A percentile compares a stretch with the other conserved stretches of the same genome.
Conservation (phyloP, 2,113 vertebrate genomes). For the Macquaria ambigua region DNA sequence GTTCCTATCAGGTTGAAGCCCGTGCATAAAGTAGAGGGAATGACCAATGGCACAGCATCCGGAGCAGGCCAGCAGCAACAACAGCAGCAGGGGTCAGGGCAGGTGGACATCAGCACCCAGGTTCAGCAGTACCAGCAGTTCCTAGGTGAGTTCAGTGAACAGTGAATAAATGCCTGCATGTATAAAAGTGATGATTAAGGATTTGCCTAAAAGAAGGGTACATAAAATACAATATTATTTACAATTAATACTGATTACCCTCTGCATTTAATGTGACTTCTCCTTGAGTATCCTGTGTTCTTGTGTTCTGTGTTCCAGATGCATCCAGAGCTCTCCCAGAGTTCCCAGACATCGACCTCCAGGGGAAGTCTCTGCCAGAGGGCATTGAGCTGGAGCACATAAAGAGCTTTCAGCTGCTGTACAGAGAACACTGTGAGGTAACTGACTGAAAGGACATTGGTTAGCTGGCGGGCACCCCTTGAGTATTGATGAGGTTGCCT, state of each 20-base stretch:
- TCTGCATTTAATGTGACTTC: neutral
- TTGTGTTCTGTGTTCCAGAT: constrained; percentile 81
- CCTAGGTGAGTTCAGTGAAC: constrained; percentile 84
- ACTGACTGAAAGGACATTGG: neutral
- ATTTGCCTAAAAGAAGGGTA: neutral
- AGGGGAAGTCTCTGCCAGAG: constrained; percentile 90
- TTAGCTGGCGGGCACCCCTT: neutral
- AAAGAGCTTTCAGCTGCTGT: constrained; percentile 94
- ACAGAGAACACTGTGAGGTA: constrained; percentile 97
- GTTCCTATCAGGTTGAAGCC: constrained; percentile 88
- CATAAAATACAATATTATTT: neutral
- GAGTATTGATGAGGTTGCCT: constrained; percentile 3
- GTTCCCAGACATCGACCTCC: constrained; percentile 91
- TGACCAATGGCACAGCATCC: constrained; percentile 91
- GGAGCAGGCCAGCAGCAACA: constrained; percentile 86
- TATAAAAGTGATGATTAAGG: neutral
- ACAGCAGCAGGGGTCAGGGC: constrained; percentile 86
- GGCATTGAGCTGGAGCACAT: constrained; percentile 90
- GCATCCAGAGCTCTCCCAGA: constrained; percentile 91
- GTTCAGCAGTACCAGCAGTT: constrained; percentile 97
- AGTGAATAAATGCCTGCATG: neutral
- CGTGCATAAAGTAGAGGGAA: constrained; percentile 94
- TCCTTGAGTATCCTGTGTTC: constrained; percentile 1
- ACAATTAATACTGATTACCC: neutral
- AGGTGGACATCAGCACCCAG: constrained; percentile 93